A percentile compares a stretch with the other conserved stretches of the same genome.
These are phyloP conservation scores for Cynoglossus semilaevis DNA, from an alignment of 2,113 vertebrate species.

Conservation along the genomic window DNA sequence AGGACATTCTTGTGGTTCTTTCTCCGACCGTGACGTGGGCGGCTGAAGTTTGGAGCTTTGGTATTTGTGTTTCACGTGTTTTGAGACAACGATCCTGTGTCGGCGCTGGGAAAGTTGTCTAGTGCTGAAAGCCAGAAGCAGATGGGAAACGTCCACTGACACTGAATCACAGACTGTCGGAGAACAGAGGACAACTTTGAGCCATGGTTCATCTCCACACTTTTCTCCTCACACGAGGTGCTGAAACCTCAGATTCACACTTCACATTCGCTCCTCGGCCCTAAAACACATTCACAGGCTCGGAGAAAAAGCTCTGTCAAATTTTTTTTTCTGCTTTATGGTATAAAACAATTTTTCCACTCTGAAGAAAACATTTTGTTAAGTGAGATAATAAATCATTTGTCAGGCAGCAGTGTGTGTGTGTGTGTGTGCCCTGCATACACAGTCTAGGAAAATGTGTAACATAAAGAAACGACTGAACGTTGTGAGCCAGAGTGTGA, in stretches of 20 bases:
- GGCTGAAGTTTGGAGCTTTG: slow-evolving; percentile 61
- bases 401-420: slow-evolving; percentile 23
- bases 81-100: slow-evolving; percentile 41
- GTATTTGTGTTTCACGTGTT: slow-evolving; percentile 61
- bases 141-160: slow-evolving; percentile 32
- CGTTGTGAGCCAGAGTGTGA: slow-evolving; percentile 4
- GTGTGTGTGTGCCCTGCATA: slow-evolving; percentile 6
- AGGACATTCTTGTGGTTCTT: slow-evolving; percentile 62
- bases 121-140: slow-evolving; percentile 38
- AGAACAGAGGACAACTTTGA: slow-evolving; percentile 43
- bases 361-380: slow-evolving; percentile 49
- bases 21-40: slow-evolving; percentile 69
- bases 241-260: slow-evolving; percentile 40
- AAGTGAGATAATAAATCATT: slow-evolving; percentile 30
- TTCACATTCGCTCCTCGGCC: slow-evolving; percentile 48
- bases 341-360: slow-evolving; percentile 53
- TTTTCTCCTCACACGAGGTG: slow-evolving; percentile 47
- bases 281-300: slow-evolving; percentile 40
- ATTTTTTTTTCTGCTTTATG: slow-evolving; percentile 49
- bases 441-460: too few species aligned
- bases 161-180: slow-evolving; percentile 45
- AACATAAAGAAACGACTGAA: slow-evolving; percentile 16
- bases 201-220: slow-evolving; percentile 42
- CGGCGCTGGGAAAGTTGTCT: slow-evolving; percentile 49
- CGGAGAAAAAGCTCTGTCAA: slow-evolving; percentile 44